These are phyloP conservation scores for Chloropsis hardwickii DNA, from an alignment of 2,113 vertebrate genomes.

Conservation along the genomic window DNA sequence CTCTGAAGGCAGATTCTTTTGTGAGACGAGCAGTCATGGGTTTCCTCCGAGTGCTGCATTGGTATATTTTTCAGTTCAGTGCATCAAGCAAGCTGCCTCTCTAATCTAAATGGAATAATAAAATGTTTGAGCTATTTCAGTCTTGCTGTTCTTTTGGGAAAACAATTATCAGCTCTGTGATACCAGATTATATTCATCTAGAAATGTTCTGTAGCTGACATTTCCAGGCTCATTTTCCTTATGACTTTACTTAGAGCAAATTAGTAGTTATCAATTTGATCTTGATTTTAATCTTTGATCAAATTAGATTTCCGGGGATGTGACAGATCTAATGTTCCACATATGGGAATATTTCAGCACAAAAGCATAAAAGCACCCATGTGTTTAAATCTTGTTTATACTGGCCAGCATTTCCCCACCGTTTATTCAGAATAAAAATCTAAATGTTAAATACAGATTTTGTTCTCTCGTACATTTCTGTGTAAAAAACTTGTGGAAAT, in stretches of 20 bases:
- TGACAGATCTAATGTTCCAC: slow-evolving; percentile 13
- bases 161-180: slow-evolving; percentile 48
- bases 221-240: slow-evolving; percentile 47
- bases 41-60: background rate
- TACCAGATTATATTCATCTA: slow-evolving; percentile 29
- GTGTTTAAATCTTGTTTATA: slow-evolving; percentile 30
- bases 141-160: slow-evolving; percentile 44
- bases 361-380: background rate
- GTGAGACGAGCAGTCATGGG: background rate
- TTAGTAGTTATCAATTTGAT: slow-evolving; percentile 49
- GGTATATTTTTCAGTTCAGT: slow-evolving; percentile 16
- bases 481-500: slow-evolving; percentile 11
- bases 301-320: slow-evolving; percentile 34
- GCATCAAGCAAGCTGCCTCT: background rate
- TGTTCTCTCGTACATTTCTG: slow-evolving; percentile 17
- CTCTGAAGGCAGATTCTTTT: background rate
- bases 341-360: slow-evolving; percentile 11
- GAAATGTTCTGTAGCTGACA: slow-evolving; percentile 40
- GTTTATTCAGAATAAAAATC: slow-evolving; percentile 26
- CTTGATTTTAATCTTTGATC: slow-evolving; percentile 48
- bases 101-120: slow-evolving; percentile 48
- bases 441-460: slow-evolving; percentile 13
- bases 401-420: background rate
- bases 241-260: slow-evolving; percentile 37
- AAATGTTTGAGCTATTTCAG: slow-evolving; percentile 54